Conservation (phyloP, 2,113 vertebrate genomes). For the Malurus cyaneus region DNA sequence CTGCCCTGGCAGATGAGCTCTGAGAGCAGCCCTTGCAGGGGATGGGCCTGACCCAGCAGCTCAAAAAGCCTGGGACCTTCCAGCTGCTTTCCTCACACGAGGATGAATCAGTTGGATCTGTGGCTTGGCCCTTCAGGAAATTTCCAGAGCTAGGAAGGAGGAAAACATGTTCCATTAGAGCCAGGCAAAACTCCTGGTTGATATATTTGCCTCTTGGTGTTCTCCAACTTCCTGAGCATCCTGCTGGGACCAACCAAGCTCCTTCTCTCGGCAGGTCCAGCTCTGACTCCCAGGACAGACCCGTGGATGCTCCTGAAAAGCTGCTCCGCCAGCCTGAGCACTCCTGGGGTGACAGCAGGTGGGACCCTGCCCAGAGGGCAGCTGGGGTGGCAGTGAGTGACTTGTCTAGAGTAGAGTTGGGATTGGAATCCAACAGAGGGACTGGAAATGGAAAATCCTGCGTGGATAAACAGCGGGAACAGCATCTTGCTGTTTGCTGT, state of each 20-base stretch:
- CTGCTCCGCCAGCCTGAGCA: accelerated
- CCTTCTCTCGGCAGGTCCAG: not conserved
- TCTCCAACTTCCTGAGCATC: not conserved
- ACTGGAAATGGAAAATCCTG: not conserved
- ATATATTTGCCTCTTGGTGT: not conserved
- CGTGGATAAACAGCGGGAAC: accelerated
- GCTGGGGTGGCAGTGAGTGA: not conserved
- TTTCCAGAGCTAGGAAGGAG: not conserved
- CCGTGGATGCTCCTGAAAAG: not conserved
- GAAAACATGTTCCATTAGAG: not conserved
- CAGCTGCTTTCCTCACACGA: not conserved
- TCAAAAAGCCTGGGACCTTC: not conserved
- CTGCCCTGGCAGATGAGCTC: not conserved
- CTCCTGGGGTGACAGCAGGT: not conserved
- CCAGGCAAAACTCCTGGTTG: not conserved
- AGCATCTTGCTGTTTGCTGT: not conserved
- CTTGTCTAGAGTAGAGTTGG: not conserved
- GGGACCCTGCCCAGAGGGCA: not conserved
- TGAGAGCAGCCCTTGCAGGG: not conserved
- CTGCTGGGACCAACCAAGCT: accelerated
- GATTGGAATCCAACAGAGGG: not conserved
- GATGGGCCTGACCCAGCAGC: not conserved
- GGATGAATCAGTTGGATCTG: not conserved
- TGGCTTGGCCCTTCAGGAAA: not conserved
- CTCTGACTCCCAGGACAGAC: not conserved